These are phyloP conservation scores for Poeciliopsis turrubarensis DNA, from an alignment of 2,113 vertebrate species.

Conservation along the genomic window DNA sequence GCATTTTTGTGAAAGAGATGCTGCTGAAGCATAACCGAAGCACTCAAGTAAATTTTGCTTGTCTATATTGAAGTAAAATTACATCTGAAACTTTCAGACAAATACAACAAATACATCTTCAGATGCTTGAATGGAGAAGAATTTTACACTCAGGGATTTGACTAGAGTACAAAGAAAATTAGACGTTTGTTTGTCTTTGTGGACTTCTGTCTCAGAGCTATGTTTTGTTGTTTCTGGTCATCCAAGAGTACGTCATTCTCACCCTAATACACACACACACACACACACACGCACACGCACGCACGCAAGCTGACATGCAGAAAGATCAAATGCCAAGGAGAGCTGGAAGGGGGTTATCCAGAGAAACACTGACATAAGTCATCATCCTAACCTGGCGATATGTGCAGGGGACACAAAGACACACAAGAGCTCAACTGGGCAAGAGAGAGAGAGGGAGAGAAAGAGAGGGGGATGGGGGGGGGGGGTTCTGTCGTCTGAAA, in stretches of 20 bases:
- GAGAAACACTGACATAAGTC: conserved; percentile 59
- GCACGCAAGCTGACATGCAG: conserved; percentile 17
- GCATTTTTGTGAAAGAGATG: conserved; percentile 33
- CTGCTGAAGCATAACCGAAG: conserved; percentile 23
- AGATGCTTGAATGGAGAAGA: background rate
- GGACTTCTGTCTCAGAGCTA: conserved; percentile 2
- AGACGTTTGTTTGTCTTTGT: background rate
- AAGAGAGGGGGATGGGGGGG: background rate
- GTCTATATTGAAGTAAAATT: conserved; percentile 19
- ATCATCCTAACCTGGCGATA: conserved; percentile 36
- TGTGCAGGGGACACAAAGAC: conserved; percentile 36
- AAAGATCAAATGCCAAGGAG: conserved; percentile 35
- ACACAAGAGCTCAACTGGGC: conserved; percentile 15
- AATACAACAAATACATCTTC: background rate
- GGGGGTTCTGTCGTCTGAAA: background rate
- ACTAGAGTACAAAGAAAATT: background rate
- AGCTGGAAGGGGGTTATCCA: conserved; percentile 44
- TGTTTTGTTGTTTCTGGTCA: conserved; percentile 35
- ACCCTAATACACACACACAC: background rate
- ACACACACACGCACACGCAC: background rate
- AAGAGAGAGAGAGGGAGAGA: too few species aligned
- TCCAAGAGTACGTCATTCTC: conserved; percentile 8
- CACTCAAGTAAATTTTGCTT: conserved; percentile 22
- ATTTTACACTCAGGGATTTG: conserved; percentile 17
- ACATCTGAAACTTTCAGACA: conserved; percentile 15